These are phyloP conservation scores for Ormyrus pomaceus DNA, from an alignment of 2,888 invertebrate genomes.

Conservation along the genomic window DNA sequence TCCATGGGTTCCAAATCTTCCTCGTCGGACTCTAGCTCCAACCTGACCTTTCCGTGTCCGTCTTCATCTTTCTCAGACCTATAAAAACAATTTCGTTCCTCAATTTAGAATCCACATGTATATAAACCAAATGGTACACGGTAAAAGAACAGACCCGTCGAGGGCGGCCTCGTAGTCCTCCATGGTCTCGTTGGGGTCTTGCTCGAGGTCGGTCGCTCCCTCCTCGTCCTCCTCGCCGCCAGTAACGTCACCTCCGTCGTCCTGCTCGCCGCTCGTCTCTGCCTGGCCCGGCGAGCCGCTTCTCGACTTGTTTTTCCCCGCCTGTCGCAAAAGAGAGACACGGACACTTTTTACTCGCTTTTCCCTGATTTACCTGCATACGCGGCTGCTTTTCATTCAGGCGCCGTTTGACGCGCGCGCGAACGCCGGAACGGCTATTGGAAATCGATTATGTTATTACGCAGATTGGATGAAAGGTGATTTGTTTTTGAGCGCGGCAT, in stretches of 20 bases:
- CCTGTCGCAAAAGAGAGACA: constrained; percentile 64
- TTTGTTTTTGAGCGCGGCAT: no score
- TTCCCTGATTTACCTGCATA: no score
- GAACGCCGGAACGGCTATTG: no score
- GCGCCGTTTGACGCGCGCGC: no score
- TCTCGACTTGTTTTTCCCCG: constrained; percentile 79
- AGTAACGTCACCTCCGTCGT: constrained; percentile 80
- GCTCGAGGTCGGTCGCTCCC: constrained; percentile 77
- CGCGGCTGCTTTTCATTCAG: no score
- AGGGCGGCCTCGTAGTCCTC: constrained; percentile 83
- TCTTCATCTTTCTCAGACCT: constrained; percentile 86
- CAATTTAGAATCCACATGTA: not conserved
- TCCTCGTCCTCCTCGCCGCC: constrained; percentile 80
- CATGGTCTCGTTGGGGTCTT: constrained; percentile 82
- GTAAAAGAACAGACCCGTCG: constrained; percentile 75
- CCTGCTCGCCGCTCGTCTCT: constrained; percentile 80
- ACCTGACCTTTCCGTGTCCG: constrained; percentile 83
- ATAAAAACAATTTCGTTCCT: not conserved
- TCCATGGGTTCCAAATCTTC: constrained; percentile 77
- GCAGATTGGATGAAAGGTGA: no score
- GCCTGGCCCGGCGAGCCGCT: constrained; percentile 80
- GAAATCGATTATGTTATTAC: no score
- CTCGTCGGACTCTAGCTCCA: constrained; percentile 81
- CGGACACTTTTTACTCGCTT: no score
- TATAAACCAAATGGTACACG: not conserved